A percentile compares a stretch with the other conserved stretches of the same genome.
These are phyloP conservation scores for Drosophila melanosoma DNA, from an alignment of 2,888 invertebrate species.

Conservation along the genomic window DNA sequence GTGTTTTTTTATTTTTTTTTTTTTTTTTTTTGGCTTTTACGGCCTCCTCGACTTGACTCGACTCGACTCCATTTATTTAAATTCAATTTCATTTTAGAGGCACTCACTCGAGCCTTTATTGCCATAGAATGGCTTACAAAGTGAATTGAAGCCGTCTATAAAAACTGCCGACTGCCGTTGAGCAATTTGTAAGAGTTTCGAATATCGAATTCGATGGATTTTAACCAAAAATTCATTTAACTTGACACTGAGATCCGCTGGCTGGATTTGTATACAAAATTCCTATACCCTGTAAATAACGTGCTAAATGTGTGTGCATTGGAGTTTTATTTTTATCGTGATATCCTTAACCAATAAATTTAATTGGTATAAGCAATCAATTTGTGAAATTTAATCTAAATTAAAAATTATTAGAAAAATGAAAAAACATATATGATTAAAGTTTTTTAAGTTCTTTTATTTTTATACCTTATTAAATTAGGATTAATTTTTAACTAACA, in stretches of 20 bases:
- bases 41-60: constrained; percentile 30
- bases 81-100: constrained; percentile 79
- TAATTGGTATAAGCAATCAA: neutral
- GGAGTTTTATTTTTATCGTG: neutral
- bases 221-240: neutral
- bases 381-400: neutral
- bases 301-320: neutral
- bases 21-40: constrained; percentile 53
- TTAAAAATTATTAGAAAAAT: neutral
- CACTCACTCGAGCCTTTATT: constrained; percentile 73
- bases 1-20: constrained; percentile 39
- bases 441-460: too few relatives aligned
- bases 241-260: neutral
- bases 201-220: neutral
- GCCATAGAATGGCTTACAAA: constrained; percentile 73
- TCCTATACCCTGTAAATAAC: neutral
- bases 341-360: neutral
- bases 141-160: constrained; percentile 69
- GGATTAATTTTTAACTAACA: neutral
- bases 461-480: too few relatives aligned
- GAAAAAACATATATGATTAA: neutral
- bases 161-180: constrained; percentile 33
- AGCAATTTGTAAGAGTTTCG: constrained; percentile 10
- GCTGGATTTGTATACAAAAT: neutral
- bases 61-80: constrained; percentile 73